Evolutionary conservation across 2,113 vertebrate genomes (phyloP).

Genomic region (Ophiodon elongatus): DNA sequence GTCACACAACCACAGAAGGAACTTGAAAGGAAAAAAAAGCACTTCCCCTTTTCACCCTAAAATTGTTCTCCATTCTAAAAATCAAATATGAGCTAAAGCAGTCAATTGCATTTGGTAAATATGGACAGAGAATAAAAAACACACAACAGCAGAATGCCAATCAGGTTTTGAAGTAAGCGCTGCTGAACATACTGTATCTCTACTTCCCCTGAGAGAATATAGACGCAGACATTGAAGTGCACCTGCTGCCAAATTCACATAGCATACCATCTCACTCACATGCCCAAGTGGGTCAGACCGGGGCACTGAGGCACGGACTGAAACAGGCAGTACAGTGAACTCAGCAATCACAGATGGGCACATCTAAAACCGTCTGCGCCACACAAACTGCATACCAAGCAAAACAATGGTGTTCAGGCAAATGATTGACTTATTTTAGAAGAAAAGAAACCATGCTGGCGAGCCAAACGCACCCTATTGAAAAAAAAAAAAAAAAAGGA

Average conservation of each 20-base stretch:
- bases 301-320: conserved; percentile 1
- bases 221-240: conserved; percentile 1
- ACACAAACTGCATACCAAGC: conserved; percentile 4
- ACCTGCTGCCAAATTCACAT: conserved; percentile 34
- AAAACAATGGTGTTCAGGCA: conserved; percentile 17
- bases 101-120: background rate
- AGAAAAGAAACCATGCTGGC: conserved; percentile 26
- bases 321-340: conserved; percentile 29
- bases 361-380: conserved; percentile 52
- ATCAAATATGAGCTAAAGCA: background rate
- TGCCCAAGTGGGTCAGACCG: conserved; percentile 50
- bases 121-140: background rate
- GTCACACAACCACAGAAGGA: background rate
- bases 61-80: background rate
- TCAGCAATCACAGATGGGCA: conserved; percentile 39
- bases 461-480: background rate
- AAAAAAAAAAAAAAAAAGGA: background rate
- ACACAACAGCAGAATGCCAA: background rate
- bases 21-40: background rate
- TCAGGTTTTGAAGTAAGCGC: background rate
- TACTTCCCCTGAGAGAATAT: background rate
- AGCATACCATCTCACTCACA: conserved; percentile 18
- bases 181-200: conserved; percentile 6
- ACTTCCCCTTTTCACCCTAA: background rate
- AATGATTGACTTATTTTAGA: background rate